Base-by-base conservation (phyloP, 2,888 invertebrate species). In the Andrena hattorfiana region DNA sequence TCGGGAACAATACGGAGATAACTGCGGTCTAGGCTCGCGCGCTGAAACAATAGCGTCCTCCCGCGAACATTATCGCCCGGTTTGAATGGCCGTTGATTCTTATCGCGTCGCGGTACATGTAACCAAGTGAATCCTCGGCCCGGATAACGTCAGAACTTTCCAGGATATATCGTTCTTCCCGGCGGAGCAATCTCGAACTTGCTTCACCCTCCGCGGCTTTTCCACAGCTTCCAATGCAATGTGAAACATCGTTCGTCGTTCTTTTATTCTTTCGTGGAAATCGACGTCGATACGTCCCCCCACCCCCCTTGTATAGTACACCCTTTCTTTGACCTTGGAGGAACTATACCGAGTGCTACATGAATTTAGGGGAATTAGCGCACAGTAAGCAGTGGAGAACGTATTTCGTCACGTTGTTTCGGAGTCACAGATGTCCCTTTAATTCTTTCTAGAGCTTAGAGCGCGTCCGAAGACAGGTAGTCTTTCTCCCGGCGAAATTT, bases 1-100 rank as follows among this genome's bases (percentile, higher is more conserved):
- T 89, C 85, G 87, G 80, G 89, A 86, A 91, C 90, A 90, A 92
- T 90, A 87, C 89, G 83, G 79, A 88, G 91, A 88, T 90, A 90
- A 88, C 90, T 70, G 80, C 85, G 84, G 84, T 80, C 87, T 81
- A 80, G 85, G 83, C 85, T 86, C 86, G 86, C 88, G 87, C 83
- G 83, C 84, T 70, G 83, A 87, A 90, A 92, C 92, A 92, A 92
- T 91, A 78, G 89, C 77, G 85, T 77, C 82, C 83, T 76, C 75
- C 81, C 81, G 87, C 73, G 85, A 87, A 89, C 89, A 84, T 90
- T 91, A 91, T 91, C 91, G 88, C 80, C 77, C 87, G 77, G 77
- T 90, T 87, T 83, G 88, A 91, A 91, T 90, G 87, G 88, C 81
- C 87, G 85, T 86, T 89, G 91, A 92, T 92, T 84, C 82, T 88